Evolutionary conservation across 2,888 invertebrate species (phyloP).

Genomic region (Balanococcus diminutus): DNA sequence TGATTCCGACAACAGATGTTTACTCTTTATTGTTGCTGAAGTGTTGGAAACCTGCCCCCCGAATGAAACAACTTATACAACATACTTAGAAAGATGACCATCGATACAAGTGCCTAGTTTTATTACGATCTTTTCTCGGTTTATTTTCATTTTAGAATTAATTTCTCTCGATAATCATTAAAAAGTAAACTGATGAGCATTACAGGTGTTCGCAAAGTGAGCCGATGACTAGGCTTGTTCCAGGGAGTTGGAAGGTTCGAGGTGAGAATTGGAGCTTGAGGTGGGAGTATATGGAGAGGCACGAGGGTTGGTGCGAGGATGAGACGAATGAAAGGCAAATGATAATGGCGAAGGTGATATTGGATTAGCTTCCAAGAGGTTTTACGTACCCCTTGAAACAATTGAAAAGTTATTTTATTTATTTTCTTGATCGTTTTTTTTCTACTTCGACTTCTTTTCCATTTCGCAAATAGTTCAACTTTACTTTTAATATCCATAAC

Average conservation of each 20-base stretch:
- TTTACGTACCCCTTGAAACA: conserved; percentile 1
- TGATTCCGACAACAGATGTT: not conserved
- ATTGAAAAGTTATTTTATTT: not conserved
- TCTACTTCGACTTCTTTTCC: not conserved
- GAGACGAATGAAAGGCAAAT: not conserved
- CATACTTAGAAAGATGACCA: conserved; percentile 45
- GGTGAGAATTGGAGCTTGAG: not conserved
- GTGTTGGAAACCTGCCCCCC: not conserved
- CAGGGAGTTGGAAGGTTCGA: not conserved
- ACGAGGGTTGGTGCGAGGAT: not conserved
- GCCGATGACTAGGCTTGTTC: not conserved
- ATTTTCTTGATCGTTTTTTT: not conserved
- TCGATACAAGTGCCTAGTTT: conserved; percentile 19
- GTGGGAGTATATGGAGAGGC: not conserved
- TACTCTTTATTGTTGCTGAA: not conserved
- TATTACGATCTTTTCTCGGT: conserved; percentile 8
- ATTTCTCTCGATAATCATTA: conserved; percentile 49
- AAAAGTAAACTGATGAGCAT: not conserved
- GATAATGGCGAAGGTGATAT: not conserved
- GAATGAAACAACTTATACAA: conserved; percentile 30
- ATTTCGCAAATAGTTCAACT: conserved; percentile 46
- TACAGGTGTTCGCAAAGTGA: conserved; percentile 42
- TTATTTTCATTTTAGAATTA: conserved; percentile 17
- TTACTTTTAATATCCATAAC: conserved; percentile 51
- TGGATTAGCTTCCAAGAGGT: not conserved